A percentile compares a stretch with the other conserved stretches of the same genome.
phyloP scores from a whole-genome alignment of 2,888 invertebrate genomes.

The Ormyrus thymus region DNA sequence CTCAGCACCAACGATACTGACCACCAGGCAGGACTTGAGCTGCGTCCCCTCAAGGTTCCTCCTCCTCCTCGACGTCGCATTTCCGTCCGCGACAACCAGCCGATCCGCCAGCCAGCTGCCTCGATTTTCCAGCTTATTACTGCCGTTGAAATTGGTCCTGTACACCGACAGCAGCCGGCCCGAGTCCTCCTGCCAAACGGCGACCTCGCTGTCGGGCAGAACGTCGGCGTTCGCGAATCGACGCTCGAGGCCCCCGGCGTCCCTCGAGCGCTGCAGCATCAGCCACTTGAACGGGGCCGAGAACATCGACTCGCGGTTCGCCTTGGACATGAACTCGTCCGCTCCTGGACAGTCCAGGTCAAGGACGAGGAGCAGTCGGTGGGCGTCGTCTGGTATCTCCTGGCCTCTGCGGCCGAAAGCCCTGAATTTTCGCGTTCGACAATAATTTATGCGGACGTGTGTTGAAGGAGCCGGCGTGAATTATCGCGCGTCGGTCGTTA shows the following conservation, averaged over 20 bases:
- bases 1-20: conserved; percentile 26
- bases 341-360: conserved; percentile 62
- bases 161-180: conserved; percentile 56
- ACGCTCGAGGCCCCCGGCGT: conserved; percentile 4
- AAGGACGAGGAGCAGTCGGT: conserved; percentile 60
- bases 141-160: conserved; percentile 61
- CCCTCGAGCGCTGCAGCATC: conserved; percentile 55
- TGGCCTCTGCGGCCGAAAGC: neutral
- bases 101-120: conserved; percentile 61
- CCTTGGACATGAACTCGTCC: conserved; percentile 55
- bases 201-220: conserved; percentile 68
- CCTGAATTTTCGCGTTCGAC: conserved; percentile 12
- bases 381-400: conserved; percentile 11
- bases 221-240: conserved; percentile 57
- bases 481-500: too few species aligned
- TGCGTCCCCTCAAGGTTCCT: conserved; percentile 61
- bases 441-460: too few species aligned
- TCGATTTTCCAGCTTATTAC: conserved; percentile 61
- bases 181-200: conserved; percentile 56
- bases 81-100: neutral
- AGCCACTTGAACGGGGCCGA: conserved; percentile 66
- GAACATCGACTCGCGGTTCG: conserved; percentile 61
- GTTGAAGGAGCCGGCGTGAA: too few species aligned
- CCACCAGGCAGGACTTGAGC: conserved; percentile 66
- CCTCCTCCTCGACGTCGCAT: conserved; percentile 62